phyloP scores from a whole-genome alignment of 2,888 invertebrate genomes.

The Ornithoptera priamus region DNA sequence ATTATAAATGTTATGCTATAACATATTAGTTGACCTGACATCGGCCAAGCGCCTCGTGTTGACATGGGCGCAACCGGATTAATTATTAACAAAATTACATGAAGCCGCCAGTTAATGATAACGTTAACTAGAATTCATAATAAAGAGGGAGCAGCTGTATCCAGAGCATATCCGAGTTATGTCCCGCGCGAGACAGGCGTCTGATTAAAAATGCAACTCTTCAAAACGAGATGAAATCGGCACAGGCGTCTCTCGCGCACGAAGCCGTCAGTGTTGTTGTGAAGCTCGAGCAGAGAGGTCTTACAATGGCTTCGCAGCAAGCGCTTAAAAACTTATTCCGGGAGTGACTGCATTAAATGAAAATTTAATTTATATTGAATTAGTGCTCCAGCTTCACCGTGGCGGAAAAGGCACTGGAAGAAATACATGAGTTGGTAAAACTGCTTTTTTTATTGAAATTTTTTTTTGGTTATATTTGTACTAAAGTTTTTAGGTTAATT shows the following conservation, averaged over 20 bases:
- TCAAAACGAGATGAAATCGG: slow-evolving; percentile 72
- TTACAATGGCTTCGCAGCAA: slow-evolving; percentile 12
- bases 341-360: slow-evolving; percentile 28
- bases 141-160: slow-evolving; percentile 74
- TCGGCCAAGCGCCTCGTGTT: slow-evolving; percentile 35
- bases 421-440: slow-evolving; percentile 18
- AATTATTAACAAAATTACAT: slow-evolving; percentile 71
- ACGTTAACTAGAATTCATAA: slow-evolving; percentile 78
- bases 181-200: slow-evolving; percentile 76
- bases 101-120: slow-evolving; percentile 76
- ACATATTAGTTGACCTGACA: neutral
- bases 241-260: slow-evolving; percentile 73
- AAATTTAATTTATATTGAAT: slow-evolving; percentile 26
- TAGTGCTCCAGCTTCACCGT: slow-evolving; percentile 18
- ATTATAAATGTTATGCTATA: neutral
- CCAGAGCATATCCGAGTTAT: slow-evolving; percentile 73
- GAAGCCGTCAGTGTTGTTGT: slow-evolving; percentile 59
- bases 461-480: neutral
- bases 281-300: slow-evolving; percentile 54
- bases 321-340: slow-evolving; percentile 22
- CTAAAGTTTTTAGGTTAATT: neutral
- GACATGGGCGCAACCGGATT: slow-evolving; percentile 62
- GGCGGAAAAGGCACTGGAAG: slow-evolving; percentile 2
- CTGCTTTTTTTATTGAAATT: slow-evolving; percentile 1
- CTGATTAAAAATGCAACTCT: slow-evolving; percentile 77